Conservation (phyloP, 1,140 invertebrate species). For the Formica exsecta region DNA sequence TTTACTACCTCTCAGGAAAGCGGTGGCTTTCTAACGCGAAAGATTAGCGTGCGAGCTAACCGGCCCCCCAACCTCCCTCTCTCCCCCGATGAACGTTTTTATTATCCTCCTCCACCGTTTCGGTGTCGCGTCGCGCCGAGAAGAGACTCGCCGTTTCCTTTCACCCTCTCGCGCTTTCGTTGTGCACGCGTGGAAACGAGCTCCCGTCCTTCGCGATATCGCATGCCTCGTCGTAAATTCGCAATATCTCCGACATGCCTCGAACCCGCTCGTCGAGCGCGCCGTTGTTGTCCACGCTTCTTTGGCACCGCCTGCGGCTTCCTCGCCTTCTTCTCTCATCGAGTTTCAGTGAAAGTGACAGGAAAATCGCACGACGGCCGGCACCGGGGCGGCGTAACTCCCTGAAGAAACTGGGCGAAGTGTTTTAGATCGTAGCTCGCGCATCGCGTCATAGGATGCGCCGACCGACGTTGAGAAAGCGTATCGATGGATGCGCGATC, state of each 20-base stretch:
- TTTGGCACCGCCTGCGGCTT: constrained; percentile 29
- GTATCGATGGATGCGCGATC: constrained; percentile 73
- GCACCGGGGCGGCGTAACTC: constrained; percentile 31
- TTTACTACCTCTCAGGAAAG: constrained; percentile 49
- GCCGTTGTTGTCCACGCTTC: constrained; percentile 30
- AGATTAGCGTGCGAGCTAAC: constrained; percentile 56
- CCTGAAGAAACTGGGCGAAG: constrained; percentile 55
- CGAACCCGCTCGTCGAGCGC: constrained; percentile 14
- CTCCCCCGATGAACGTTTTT: constrained; percentile 34
- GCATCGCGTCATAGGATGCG: constrained; percentile 24
- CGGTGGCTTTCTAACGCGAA: constrained; percentile 59
- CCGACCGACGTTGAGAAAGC: constrained; percentile 68
- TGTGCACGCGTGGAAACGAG: constrained; percentile 12
- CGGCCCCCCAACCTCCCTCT: neutral
- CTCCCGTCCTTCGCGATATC: constrained; percentile 11
- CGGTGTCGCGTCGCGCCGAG: constrained; percentile 11
- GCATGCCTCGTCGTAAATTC: constrained; percentile 38
- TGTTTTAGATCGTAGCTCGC: constrained; percentile 36
- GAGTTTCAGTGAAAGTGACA: constrained; percentile 67
- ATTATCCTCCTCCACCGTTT: constrained; percentile 43
- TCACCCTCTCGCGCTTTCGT: constrained; percentile 48
- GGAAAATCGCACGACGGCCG: constrained; percentile 57
- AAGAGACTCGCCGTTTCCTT: constrained; percentile 52
- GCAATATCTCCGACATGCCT: constrained; percentile 30
- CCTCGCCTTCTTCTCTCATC: constrained; percentile 8